These are phyloP conservation scores for Melanotaenia duboulayi DNA, from an alignment of 2,113 vertebrate genomes.

Conservation along the genomic window DNA sequence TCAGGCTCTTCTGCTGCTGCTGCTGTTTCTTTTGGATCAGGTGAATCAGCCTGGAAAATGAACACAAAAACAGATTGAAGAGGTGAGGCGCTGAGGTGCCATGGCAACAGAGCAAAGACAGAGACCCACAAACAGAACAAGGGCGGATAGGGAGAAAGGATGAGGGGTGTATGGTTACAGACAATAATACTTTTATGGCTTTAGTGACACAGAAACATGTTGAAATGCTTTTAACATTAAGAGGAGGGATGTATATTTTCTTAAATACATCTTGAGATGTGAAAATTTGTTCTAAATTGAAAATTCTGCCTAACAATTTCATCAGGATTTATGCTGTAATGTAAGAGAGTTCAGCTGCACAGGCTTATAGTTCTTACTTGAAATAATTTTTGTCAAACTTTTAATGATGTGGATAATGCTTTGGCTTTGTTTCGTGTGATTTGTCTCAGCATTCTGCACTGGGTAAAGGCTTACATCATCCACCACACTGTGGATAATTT, in stretches of 20 bases:
- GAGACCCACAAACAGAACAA: constrained; percentile 20
- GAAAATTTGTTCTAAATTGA: neutral
- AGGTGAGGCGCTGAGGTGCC: constrained; percentile 64
- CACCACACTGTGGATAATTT: neutral
- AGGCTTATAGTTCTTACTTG: neutral
- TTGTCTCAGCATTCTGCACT: neutral
- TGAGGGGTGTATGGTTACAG: neutral
- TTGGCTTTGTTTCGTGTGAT: neutral
- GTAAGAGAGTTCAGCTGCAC: neutral
- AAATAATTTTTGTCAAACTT: neutral
- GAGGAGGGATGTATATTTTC: constrained; percentile 3
- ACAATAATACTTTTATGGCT: constrained; percentile 4
- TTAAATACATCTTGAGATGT: neutral
- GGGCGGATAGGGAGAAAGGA: neutral
- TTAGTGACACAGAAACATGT: constrained; percentile 14
- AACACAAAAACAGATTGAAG: constrained; percentile 70
- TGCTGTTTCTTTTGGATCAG: constrained; percentile 47
- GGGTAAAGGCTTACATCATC: neutral
- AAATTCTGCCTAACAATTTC: neutral
- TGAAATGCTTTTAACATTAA: constrained; percentile 2
- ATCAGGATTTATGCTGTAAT: neutral
- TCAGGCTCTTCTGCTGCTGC: constrained; percentile 59
- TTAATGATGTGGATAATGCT: neutral
- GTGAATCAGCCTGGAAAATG: constrained; percentile 68
- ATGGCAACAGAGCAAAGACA: constrained; percentile 75